A percentile compares a stretch with the other conserved stretches of the same genome.
These are phyloP conservation scores for Tamandua tetradactyla DNA, from an alignment of 2,797 vertebrate genomes.

Conservation along the genomic window DNA sequence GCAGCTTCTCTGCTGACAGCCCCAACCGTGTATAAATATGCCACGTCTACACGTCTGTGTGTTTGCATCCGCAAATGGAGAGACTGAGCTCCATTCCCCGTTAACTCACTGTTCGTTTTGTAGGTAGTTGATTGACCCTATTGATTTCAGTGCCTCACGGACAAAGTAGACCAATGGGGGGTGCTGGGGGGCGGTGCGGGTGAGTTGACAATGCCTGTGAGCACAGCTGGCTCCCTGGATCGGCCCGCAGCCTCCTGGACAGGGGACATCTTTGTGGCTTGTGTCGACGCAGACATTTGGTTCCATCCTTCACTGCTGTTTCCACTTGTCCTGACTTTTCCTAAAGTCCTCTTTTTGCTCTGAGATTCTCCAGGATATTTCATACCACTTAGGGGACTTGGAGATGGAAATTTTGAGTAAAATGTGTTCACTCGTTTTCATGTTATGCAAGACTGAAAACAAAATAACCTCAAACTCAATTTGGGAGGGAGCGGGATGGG, in stretches of 20 bases:
- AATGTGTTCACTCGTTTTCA: constrained; percentile 75
- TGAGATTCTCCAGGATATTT: constrained; percentile 81
- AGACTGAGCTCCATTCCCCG: background rate
- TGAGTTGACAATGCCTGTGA: fast-evolving
- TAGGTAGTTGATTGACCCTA: constrained; percentile 36
- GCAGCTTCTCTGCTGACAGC: background rate
- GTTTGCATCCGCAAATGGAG: background rate
- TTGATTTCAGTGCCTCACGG: background rate
- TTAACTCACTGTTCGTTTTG: constrained; percentile 21
- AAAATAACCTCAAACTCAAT: constrained; percentile 79
- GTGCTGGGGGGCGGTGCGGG: background rate
- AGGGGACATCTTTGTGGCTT: background rate
- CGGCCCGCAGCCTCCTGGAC: background rate
- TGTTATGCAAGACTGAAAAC: constrained; percentile 80
- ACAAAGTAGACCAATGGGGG: background rate
- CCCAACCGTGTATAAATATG: background rate
- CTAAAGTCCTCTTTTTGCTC: constrained; percentile 66
- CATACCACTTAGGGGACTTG: constrained; percentile 76
- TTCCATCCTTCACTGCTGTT: constrained; percentile 63
- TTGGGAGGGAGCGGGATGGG: constrained; percentile 69
- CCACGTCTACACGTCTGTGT: too few relatives aligned
- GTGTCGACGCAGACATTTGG: constrained; percentile 40
- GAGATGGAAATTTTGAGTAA: constrained; percentile 82
- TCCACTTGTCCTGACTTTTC: constrained; percentile 77
- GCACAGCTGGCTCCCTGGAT: background rate